Evolutionary conservation across 1,140 invertebrate genomes (phyloP), one percentile per base, ranked within the genome.

Genomic region (Caerostris darwini): DNA sequence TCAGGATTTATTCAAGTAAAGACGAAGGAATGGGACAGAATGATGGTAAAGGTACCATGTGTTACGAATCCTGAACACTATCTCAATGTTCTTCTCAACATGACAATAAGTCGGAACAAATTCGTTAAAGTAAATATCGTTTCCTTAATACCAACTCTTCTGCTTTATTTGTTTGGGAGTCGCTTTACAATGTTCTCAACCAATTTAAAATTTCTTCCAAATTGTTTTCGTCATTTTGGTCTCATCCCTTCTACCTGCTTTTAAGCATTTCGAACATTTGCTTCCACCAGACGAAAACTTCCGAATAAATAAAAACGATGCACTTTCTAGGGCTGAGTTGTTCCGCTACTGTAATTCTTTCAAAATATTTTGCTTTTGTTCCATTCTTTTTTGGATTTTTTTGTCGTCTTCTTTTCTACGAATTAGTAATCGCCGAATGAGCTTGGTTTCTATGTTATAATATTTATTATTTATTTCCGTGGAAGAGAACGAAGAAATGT

Each of bases 141-240:
- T 90, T 90, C 61, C 64, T 64, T 64, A 88, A 88, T 88, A 57
- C 50, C 86, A 17, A 53, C 58, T 88, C 59, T 64, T 57, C 64
- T 57, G 54, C 54, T 71, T 90, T 90, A 90, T 90, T 90, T 77
- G 64, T 77, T 54, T 34, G 50, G 53, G 64, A 90, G 64, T 90
- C 50, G 67, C 54, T 90, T 90, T 90, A 90, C 67, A 57, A 77
- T 77, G 64, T 77, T 77, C 69, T 56, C 64, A 77, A 71, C 88
- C 88, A 90, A 90, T 90, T 90, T 71, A 69, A 90, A 90, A 90
- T 90, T 90, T 90, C 67, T 53, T 90, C 56, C 34, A 90, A 77
- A 90, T 90, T 90, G 88, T 90, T 90, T 90, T 90, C 88, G n/a
- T 90, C 64, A 57, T 90, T 77, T 77, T 61, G 58, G 86, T 88